A percentile compares a stretch with the other conserved stretches of the same genome.
Conservation (phyloP, 2,888 invertebrate genomes). For the Harpagoxenus sublaevis region DNA sequence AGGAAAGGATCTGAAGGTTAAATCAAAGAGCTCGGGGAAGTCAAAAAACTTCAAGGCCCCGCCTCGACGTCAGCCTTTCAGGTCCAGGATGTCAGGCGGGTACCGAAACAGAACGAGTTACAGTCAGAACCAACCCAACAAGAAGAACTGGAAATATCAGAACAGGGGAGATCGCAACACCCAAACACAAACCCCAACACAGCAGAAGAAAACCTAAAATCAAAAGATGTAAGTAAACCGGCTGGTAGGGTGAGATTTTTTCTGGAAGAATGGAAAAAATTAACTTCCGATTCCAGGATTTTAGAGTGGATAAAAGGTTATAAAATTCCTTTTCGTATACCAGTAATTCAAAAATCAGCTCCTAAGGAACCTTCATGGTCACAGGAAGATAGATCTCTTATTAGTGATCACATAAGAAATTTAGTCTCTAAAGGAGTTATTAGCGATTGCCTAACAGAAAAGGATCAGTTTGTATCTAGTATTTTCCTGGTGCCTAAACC, state of each 20-base stretch:
- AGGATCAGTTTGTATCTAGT: slow-evolving; percentile 54
- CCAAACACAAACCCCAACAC: slow-evolving; percentile 59
- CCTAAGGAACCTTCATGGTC: slow-evolving; percentile 52
- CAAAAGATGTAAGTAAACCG: slow-evolving; percentile 65
- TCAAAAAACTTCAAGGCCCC: slow-evolving; percentile 64
- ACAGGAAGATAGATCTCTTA: slow-evolving; percentile 4
- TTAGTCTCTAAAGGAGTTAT: slow-evolving; percentile 46
- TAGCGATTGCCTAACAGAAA: not conserved
- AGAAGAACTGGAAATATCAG: not conserved
- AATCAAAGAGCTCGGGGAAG: not conserved
- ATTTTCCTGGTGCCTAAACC: slow-evolving; percentile 47
- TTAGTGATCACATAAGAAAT: slow-evolving; percentile 27
- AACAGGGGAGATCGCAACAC: not conserved
- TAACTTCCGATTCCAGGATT: slow-evolving; percentile 55
- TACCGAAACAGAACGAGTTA: not conserved
- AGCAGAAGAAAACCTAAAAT: slow-evolving; percentile 48
- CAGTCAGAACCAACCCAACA: not conserved
- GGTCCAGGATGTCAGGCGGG: slow-evolving; percentile 29
- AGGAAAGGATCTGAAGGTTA: slow-evolving; percentile 36
- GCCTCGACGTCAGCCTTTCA: slow-evolving; percentile 25
- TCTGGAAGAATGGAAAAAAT: slow-evolving; percentile 3
- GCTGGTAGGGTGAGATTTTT: slow-evolving; percentile 46
- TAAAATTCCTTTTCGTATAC: slow-evolving; percentile 57
- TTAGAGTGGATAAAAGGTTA: slow-evolving; percentile 64
- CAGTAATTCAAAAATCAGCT: slow-evolving; percentile 39